Evolutionary conservation across 2,888 invertebrate genomes (phyloP), one percentile per base, ranked within the genome.

Genomic region (Stenichneumon culpator): DNA sequence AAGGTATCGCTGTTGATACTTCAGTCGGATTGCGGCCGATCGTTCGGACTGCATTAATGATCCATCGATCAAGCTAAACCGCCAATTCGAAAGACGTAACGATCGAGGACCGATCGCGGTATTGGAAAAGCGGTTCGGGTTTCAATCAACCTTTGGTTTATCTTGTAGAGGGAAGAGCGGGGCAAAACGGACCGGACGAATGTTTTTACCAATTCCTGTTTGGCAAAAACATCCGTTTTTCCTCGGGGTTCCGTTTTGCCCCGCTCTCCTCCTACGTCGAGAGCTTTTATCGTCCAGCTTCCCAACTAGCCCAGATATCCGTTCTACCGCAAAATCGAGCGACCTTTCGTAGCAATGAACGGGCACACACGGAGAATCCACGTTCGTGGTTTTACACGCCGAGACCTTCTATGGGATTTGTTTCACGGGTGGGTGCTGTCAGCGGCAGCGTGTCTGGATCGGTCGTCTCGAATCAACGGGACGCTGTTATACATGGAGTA

Each of bases 361-460:
- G 47, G 79, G 50, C 72, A 39, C 44, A 63, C 7, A 63, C 16
- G 28, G 36, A n/a, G 47, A 52, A 54, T 69, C 44, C n/a, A 69
- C 47, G 44, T 39, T 67, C 65, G 68, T 47, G 69, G 39, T 67
- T 75, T 70, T 52, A 65, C 69, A 72, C 63, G 70, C 63, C 47
- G 74, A 74, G 74, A 74, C 75, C 65, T 67, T 72, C 79, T 70
- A 79, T 50, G 85, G 82, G 65, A 67, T 85, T 85, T 85, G 16
- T 47, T 82, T 85, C 82, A 85, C 85, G 85, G 67, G 79, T 85
- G 79, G 57, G 44, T 50, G 50, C 50, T 50, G 75, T 39, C 69
- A 70, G 22, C 39, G 52, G 54, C 44, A 52, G 65, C 68, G 60
- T 9, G 67, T 63, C 68, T 73, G 72, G 44, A 47, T 11, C 74